Percentiles rank a stretch among this genome's conserved stretches.
Evolutionary conservation across 30 jellyfish, hydroid and myxozoan species (phyloP).

Genomic region (Catostylus mosaicus): DNA sequence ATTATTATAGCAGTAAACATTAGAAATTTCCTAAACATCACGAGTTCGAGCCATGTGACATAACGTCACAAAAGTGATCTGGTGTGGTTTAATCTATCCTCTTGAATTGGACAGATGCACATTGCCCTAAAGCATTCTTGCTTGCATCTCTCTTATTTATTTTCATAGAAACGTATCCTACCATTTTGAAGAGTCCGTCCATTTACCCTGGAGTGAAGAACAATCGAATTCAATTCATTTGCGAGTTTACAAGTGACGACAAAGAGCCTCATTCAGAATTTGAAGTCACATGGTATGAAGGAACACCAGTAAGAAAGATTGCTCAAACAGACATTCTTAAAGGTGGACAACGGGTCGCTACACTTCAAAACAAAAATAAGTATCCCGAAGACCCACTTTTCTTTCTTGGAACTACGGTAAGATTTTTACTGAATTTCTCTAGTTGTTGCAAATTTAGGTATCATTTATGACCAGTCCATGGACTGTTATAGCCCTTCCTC

Average conservation of each 20-base stretch:
- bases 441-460: too few relatives aligned
- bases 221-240: slow-evolving; percentile 23
- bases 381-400: slow-evolving; percentile 29
- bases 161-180: slow-evolving; percentile 34
- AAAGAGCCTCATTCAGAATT: slow-evolving; percentile 1
- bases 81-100: neutral
- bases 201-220: slow-evolving; percentile 2
- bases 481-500: too few relatives aligned
- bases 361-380: slow-evolving; percentile 26
- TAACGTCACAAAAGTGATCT: neutral
- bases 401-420: slow-evolving; percentile 48
- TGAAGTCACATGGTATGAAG: slow-evolving; percentile 62
- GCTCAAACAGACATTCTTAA: neutral
- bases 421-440: too few relatives aligned
- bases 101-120: too few relatives aligned
- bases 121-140: too few relatives aligned
- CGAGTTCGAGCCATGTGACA: neutral
- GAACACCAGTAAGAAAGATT: slow-evolving; percentile 41
- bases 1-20: too few relatives aligned
- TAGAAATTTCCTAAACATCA: neutral
- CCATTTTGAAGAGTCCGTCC: neutral
- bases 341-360: slow-evolving; percentile 53
- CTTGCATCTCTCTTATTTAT: too few relatives aligned
- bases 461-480: too few relatives aligned
- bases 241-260: slow-evolving; percentile 16